Base-by-base conservation (phyloP, 2,888 invertebrate species). In the Drosophila pseudotakahashii region DNA sequence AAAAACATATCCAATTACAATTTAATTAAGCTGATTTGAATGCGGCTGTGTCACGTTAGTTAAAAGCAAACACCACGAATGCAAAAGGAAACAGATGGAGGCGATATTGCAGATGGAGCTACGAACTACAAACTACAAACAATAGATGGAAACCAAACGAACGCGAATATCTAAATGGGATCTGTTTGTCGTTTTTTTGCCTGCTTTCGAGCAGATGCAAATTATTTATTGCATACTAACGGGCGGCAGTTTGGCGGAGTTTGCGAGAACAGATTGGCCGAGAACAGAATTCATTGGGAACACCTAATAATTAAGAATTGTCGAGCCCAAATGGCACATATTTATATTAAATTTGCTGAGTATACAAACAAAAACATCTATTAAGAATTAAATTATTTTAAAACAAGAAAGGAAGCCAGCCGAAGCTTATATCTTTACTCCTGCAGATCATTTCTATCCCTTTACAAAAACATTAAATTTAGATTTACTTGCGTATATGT, bases 1-100 rank as follows among this genome's bases (percentile, higher is more conserved):
- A 67, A 72, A 72, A 75, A 72, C 69, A 61, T 70, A 82, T 83
- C 75, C 86, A 86, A 86, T 82, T 86, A 78, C 86, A 80, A 81
- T 81, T 86, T 80, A 86, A 82, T 80, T 86, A 82, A 77, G 78
- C 78, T 75, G 55, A 72, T 72, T 78, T 78, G 48, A 73, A 78
- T 74, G 47, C 30, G 23, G 14, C 19, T 57, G 44, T 53, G 58
- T 47, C 69, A 58, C 58, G 52, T 61, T 64, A 48, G 23, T 53
- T 61, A 26, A 55, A 66, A 71, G 48, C 50, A 23, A 34, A 41
- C 36, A 30, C 48, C 34, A 34, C 48, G 19, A 41, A 37, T 36
- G 37, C 26, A 55, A 11, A 34, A 10, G 39, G 37, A 26, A 39
- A n/a, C 26, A 41, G 42, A 41, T 32, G 54, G 26, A 48, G 32